phyloP scores from a whole-genome alignment of 2,113 vertebrate species.

The Candoia aspera region DNA sequence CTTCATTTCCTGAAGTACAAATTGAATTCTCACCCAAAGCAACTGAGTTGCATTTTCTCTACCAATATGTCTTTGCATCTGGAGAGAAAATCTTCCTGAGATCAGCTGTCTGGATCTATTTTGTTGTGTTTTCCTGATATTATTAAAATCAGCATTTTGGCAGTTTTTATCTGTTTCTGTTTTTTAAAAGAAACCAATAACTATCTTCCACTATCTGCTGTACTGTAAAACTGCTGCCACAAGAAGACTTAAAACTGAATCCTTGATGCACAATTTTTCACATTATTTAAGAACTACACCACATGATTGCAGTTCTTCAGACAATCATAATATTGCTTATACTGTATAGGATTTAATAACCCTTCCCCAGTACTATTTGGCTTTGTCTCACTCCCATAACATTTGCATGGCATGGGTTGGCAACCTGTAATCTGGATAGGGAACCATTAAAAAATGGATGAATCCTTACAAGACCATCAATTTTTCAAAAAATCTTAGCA shows the following conservation, averaged over 20 bases:
- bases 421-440: background rate
- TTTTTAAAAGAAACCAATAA: background rate
- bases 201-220: background rate
- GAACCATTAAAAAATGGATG: background rate
- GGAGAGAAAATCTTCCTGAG: background rate
- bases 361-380: background rate
- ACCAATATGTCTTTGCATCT: background rate
- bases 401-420: background rate
- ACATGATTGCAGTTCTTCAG: background rate
- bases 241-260: background rate
- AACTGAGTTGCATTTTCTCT: background rate
- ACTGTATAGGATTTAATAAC: background rate
- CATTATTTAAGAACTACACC: background rate
- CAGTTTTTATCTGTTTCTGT: background rate
- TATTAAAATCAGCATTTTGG: background rate
- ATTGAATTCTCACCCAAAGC: background rate
- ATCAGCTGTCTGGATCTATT: background rate
- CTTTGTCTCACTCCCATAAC: background rate
- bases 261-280: background rate
- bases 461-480: background rate
- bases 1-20: background rate
- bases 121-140: background rate
- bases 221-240: background rate
- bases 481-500: background rate
- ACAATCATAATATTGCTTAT: background rate